phyloP scores from a whole-genome alignment of 2,888 invertebrate species.

The Coleophora flavipennella region DNA sequence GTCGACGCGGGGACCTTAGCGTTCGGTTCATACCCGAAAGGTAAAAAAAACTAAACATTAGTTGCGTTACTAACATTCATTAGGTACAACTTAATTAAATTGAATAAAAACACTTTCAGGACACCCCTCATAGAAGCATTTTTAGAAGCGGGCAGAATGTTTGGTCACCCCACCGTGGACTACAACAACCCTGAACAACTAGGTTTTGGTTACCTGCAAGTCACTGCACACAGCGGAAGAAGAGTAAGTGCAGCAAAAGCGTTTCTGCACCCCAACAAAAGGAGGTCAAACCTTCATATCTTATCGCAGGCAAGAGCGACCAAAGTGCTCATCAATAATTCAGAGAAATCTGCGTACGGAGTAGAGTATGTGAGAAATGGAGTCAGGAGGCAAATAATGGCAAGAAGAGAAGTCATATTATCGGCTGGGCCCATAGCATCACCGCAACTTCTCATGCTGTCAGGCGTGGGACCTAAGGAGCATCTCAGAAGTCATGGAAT shows the following conservation, averaged over 20 bases:
- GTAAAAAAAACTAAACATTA: slow-evolving; percentile 16
- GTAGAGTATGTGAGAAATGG: slow-evolving; percentile 65
- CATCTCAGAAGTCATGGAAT: slow-evolving; percentile 70
- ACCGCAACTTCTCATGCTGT: slow-evolving; percentile 87
- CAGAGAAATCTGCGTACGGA: slow-evolving; percentile 63
- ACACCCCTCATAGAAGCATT: slow-evolving; percentile 74
- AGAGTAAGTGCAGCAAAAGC: slow-evolving; percentile 74
- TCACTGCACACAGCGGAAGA: slow-evolving; percentile 73
- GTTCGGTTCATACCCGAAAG: slow-evolving; percentile 69
- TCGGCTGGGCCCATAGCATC: slow-evolving; percentile 85
- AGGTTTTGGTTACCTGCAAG: slow-evolving; percentile 76
- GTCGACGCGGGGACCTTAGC: slow-evolving; percentile 69
- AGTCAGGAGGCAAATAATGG: slow-evolving; percentile 52
- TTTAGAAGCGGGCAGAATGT: slow-evolving; percentile 73
- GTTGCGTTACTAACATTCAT: too few relatives aligned
- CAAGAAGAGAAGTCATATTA: slow-evolving; percentile 79
- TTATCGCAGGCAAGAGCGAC: slow-evolving; percentile 68
- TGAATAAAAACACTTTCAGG: slow-evolving; percentile 29
- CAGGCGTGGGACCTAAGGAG: slow-evolving; percentile 77
- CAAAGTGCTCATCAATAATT: slow-evolving; percentile 64
- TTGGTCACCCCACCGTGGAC: slow-evolving; percentile 76
- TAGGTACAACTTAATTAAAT: background rate
- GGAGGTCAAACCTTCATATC: slow-evolving; percentile 71
- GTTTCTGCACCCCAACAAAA: slow-evolving; percentile 67
- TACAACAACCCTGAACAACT: slow-evolving; percentile 73